A percentile compares a stretch with the other conserved stretches of the same genome.
Evolutionary conservation across 2,888 invertebrate genomes (phyloP).

Genomic region (Rhagophthalmus giganteus): DNA sequence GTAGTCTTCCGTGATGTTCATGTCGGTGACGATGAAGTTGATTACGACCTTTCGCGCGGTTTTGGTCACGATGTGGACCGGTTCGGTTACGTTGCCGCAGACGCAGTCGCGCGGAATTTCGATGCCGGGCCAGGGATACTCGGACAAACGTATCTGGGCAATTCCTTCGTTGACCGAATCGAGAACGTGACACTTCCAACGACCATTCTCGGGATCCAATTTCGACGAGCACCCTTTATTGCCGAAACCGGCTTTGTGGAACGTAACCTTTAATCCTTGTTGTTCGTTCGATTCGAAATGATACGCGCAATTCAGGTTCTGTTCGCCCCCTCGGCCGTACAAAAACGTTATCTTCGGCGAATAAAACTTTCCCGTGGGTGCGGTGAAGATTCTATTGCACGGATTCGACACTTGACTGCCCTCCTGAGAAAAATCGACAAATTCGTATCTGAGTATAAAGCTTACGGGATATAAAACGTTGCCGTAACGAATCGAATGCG

Average conservation of each 20-base stretch:
- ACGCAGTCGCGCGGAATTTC: conserved; percentile 72
- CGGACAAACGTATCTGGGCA: conserved; percentile 59
- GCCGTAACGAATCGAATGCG: conserved; percentile 76
- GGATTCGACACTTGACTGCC: conserved; percentile 66
- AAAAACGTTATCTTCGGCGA: conserved; percentile 81
- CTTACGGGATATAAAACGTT: conserved; percentile 77
- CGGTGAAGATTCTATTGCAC: conserved; percentile 65
- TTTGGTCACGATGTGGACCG: conserved; percentile 67
- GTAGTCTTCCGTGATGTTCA: conserved; percentile 82
- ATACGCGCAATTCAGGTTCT: conserved; percentile 74
- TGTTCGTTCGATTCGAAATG: conserved; percentile 73
- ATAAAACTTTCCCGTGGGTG: conserved; percentile 60
- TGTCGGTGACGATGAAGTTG: conserved; percentile 72
- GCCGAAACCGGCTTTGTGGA: conserved; percentile 71
- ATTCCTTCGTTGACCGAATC: conserved; percentile 41
- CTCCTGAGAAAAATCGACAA: conserved; percentile 74
- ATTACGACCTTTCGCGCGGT: conserved; percentile 73
- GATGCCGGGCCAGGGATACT: conserved; percentile 71
- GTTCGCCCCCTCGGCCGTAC: conserved; percentile 79
- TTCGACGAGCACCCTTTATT: conserved; percentile 68
- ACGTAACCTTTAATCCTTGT: conserved; percentile 70
- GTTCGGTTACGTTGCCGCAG: conserved; percentile 70
- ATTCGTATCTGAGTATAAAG: conserved; percentile 80
- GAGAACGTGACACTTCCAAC: conserved; percentile 68
- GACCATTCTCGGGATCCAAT: conserved; percentile 64